Evolutionary conservation across 2,113 vertebrate genomes (phyloP), one percentile per base, ranked within the genome.

Genomic region (Gulo gulo): DNA sequence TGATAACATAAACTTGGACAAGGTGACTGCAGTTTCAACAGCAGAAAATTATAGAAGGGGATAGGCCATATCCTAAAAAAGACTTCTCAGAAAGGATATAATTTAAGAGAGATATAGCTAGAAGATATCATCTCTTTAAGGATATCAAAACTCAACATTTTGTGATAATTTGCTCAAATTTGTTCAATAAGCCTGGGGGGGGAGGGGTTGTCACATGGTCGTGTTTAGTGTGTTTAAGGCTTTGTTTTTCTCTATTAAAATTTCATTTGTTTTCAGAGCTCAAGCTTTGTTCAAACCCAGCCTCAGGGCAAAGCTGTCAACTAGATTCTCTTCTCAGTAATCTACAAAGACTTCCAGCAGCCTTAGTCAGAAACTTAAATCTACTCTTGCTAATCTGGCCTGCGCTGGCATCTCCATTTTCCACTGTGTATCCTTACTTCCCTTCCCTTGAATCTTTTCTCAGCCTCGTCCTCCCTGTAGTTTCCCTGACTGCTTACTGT

Each of bases 211-310:
- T 83, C 71, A 90, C 63, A 23, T 39, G 42, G 10, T 57, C 61
- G 12, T 59, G 9, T 89, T 86, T 52, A 47, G 16, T 39, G 36
- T 94, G 34, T 88, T 84, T 85, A 71, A 76, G 50, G 4, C 18
- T 85, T 81, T 86, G 36, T 90, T 91, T 97, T 89, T 69, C 47
- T 86, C 24, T 80, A 29, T 18, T 61, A 73, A 83, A 85, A 79
- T 82, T 50, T 80, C 50, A 34, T 61, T 94, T 63, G 8, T 74
- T 95, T 91, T 79, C 76, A 94, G 82, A 79, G 39, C n/a, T 73
- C 81, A 50, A 82, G 36, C 16, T 59, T 94, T 91, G 20, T 67
- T 80, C 14, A 67, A 47, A 89, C 55, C 3, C 67, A 55, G 52
- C 29, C 63, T 91, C 52, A 76, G 69, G 88, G 12, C 23, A 83